These are phyloP conservation scores for Xiphorhynchus erythropygius DNA, from an alignment of 2,797 vertebrate species.

Conservation along the genomic window DNA sequence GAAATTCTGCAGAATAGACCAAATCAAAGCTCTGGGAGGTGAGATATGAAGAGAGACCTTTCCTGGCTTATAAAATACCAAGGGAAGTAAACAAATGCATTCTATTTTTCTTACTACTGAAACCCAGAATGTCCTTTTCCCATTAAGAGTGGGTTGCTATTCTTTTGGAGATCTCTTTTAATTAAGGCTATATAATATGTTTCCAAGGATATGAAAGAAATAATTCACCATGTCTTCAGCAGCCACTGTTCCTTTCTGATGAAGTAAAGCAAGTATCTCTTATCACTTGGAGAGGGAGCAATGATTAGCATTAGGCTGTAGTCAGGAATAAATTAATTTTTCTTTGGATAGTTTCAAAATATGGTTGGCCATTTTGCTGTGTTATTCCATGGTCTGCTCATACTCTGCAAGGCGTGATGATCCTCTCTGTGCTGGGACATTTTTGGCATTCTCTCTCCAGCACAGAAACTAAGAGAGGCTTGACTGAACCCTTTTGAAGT, in stretches of 20 bases:
- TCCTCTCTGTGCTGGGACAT: background rate
- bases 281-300: background rate
- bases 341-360: background rate
- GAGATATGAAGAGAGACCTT: background rate
- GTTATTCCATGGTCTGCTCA: background rate
- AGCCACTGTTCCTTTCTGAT: constrained; percentile 15
- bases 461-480: background rate
- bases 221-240: constrained; percentile 8
- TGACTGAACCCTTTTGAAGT: background rate
- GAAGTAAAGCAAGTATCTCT: constrained; percentile 29
- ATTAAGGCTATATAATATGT: constrained; percentile 51
- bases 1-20: background rate
- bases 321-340: background rate
- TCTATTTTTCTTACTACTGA: constrained; percentile 9
- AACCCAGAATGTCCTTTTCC: constrained; percentile 16
- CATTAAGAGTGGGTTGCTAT: constrained; percentile 22
- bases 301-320: background rate
- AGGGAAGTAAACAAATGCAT: constrained; percentile 16
- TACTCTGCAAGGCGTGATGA: background rate
- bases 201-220: constrained; percentile 57
- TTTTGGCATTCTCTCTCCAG: background rate
- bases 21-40: background rate
- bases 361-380: background rate
- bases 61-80: background rate
- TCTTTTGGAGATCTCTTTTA: constrained; percentile 51